Conservation (phyloP, 37 sponge, comb jelly and placozoan genomes). For the Geodia barretti region DNA sequence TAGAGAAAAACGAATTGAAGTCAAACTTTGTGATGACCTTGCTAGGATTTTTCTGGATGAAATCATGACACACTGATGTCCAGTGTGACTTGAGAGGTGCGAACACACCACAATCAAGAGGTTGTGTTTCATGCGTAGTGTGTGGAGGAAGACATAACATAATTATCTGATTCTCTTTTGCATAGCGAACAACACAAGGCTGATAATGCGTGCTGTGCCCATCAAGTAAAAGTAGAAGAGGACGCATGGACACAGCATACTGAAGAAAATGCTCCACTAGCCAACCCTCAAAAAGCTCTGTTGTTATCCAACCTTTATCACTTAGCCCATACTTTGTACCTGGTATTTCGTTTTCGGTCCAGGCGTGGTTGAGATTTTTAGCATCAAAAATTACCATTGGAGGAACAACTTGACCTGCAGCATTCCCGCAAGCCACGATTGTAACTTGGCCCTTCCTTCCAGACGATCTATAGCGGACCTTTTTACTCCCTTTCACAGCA, state of each 20-base stretch:
- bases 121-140: constrained; percentile 40
- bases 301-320: constrained; percentile 34
- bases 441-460: constrained; percentile 40
- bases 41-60: constrained; percentile 5
- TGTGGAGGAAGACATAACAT: constrained; percentile 27
- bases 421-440: constrained; percentile 35
- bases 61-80: constrained; percentile 20
- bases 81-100: constrained; percentile 16
- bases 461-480: constrained; percentile 9
- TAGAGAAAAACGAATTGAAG: constrained; percentile 12
- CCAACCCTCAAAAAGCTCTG: constrained; percentile 20
- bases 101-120: constrained; percentile 28
- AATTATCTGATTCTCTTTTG: constrained; percentile 10
- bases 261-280: constrained; percentile 10
- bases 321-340: constrained; percentile 31
- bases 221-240: constrained; percentile 33
- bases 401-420: constrained; percentile 24
- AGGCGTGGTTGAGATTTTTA: constrained; percentile 23
- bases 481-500: constrained; percentile 18
- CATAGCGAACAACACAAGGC: constrained; percentile 13
- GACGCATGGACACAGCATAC: constrained; percentile 1
- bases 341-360: constrained; percentile 27
- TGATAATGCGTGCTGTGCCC: constrained; percentile 29
- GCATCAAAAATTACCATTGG: constrained; percentile 40
- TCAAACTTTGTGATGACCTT: constrained; percentile 10